phyloP scores from a whole-genome alignment of 1,140 invertebrate genomes.

The Trichonephila clavipes region DNA sequence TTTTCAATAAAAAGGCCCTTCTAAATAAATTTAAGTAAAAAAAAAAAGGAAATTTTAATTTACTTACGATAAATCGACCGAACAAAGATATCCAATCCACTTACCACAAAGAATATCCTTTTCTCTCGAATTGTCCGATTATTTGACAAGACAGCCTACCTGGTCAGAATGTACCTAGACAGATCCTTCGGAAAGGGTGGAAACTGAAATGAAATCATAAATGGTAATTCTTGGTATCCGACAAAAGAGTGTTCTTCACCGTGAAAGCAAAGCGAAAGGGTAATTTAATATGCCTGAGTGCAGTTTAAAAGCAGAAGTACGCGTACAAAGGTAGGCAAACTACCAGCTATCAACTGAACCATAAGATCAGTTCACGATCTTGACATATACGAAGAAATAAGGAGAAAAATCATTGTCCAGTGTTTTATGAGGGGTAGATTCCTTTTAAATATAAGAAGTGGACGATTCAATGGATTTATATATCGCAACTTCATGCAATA shows the following conservation, averaged over 20 bases:
- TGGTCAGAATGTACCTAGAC: not conserved
- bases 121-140: not conserved
- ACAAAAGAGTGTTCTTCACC: not conserved
- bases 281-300: constrained; percentile 12
- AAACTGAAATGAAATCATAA: not conserved
- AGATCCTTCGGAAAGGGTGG: not conserved
- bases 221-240: not conserved
- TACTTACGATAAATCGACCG: too few relatives aligned
- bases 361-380: not conserved
- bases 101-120: too few relatives aligned
- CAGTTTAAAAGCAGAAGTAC: not conserved
- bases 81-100: too few relatives aligned
- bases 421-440: not conserved
- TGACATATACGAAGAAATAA: not conserved
- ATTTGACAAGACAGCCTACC: not conserved
- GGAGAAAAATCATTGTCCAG: not conserved
- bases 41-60: too few relatives aligned
- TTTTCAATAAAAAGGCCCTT: too few relatives aligned
- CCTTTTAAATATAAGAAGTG: not conserved
- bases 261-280: not conserved
- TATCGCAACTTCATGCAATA: too few relatives aligned
- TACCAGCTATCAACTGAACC: not conserved
- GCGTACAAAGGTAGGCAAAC: not conserved
- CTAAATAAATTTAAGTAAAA: too few relatives aligned
- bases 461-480: not conserved